Evolutionary conservation across 2,888 invertebrate species (phyloP).

Genomic region (Biston stratarius): DNA sequence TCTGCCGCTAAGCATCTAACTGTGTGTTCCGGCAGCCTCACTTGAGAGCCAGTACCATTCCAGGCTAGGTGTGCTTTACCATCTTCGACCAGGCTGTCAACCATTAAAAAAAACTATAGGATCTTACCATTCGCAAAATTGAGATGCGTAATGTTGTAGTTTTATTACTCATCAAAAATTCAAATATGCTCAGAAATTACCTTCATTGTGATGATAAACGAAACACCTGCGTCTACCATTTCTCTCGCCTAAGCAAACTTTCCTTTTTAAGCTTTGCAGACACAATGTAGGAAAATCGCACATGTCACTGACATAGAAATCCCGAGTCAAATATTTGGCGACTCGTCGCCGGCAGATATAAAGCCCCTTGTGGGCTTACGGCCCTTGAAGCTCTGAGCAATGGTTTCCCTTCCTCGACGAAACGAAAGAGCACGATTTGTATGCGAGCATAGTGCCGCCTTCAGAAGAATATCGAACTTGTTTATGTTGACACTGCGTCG

Average conservation of each 20-base stretch:
- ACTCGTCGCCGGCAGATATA: slow-evolving; percentile 55
- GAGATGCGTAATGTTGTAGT: neutral
- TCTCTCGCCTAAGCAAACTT: slow-evolving; percentile 23
- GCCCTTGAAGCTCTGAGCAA: slow-evolving; percentile 52
- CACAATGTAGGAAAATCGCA: slow-evolving; percentile 50
- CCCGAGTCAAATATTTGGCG: slow-evolving; percentile 70
- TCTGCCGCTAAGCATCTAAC: too few species aligned
- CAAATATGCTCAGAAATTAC: neutral
- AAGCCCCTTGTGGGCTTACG: slow-evolving; percentile 40
- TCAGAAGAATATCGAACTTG: slow-evolving; percentile 57
- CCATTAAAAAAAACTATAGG: too few species aligned
- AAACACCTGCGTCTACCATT: slow-evolving; percentile 24
- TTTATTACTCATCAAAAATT: neutral
- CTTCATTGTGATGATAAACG: neutral
- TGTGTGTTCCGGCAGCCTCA: too few species aligned
- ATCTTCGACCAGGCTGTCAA: too few species aligned
- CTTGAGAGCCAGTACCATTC: too few species aligned
- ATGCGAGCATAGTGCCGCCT: slow-evolving; percentile 58
- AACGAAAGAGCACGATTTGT: slow-evolving; percentile 60
- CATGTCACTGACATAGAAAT: slow-evolving; percentile 56
- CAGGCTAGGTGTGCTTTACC: too few species aligned
- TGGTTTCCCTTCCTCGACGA: slow-evolving; percentile 53
- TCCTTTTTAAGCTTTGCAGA: slow-evolving; percentile 25
- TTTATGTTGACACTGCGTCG: slow-evolving; percentile 28
- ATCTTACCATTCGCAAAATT: too few species aligned